Conservation (phyloP, 30 jellyfish, hydroid and myxozoan species). For the Hydractinia echinata region DNA sequence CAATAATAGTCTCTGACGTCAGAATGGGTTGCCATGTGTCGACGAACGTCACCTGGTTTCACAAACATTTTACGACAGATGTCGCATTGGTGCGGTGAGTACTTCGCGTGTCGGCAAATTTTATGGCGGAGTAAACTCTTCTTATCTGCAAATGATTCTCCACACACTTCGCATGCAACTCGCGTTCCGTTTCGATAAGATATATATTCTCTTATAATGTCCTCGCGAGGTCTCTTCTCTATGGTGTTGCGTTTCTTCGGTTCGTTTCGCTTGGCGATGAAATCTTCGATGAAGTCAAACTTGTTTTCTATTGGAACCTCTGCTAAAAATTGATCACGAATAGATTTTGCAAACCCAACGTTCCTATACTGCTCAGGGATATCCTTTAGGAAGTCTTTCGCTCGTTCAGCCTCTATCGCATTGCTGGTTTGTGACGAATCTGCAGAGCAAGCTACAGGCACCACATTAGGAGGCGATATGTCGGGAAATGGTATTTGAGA, state of each 20-base stretch:
- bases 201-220: not conserved
- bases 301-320: constrained; percentile 13
- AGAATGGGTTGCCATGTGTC: constrained; percentile 9
- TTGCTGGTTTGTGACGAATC: too few relatives aligned
- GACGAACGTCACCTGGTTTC: constrained; percentile 21
- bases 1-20: not conserved
- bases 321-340: not conserved
- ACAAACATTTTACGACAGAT: constrained; percentile 16
- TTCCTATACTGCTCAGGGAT: constrained; percentile 15
- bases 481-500: too few relatives aligned
- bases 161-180: not conserved
- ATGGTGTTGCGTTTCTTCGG: not conserved
- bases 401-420: not conserved
- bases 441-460: too few relatives aligned
- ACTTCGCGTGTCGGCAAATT: constrained; percentile 15
- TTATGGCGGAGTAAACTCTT: constrained; percentile 6
- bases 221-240: constrained; percentile 11
- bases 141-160: constrained; percentile 5
- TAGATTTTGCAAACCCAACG: constrained; percentile 10
- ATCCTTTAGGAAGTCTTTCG: not conserved
- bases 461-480: too few relatives aligned
- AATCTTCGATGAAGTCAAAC: not conserved
- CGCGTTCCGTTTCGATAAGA: constrained; percentile 18
- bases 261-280: not conserved
- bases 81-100: constrained; percentile 10